These are phyloP conservation scores for Calliopum simillimum DNA, from an alignment of 2,888 invertebrate species.

Conservation along the genomic window DNA sequence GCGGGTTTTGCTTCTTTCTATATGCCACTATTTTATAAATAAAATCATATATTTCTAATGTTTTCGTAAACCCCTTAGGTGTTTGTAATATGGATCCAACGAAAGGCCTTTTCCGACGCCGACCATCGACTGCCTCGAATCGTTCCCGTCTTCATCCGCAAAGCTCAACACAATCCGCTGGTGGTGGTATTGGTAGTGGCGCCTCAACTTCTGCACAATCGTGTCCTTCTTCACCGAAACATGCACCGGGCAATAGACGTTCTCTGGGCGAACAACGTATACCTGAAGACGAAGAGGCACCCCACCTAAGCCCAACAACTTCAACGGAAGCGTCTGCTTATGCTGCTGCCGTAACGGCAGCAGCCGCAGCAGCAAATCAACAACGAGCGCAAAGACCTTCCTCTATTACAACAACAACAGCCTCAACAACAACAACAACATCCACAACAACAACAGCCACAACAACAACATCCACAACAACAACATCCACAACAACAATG, in stretches of 20 bases:
- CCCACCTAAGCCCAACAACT: conserved; percentile 48
- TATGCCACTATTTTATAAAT: too few relatives aligned
- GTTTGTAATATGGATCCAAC: conserved; percentile 66
- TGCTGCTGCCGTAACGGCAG: conserved; percentile 56
- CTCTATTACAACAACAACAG: conserved; percentile 40
- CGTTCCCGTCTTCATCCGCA: conserved; percentile 62
- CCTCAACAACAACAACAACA: conserved; percentile 30
- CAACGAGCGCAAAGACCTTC: conserved; percentile 38
- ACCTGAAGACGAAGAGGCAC: conserved; percentile 63
- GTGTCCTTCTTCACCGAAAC: conserved; percentile 67
- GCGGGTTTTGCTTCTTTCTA: too few relatives aligned
- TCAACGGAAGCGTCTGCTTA: conserved; percentile 61
- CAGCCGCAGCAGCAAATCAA: conserved; percentile 12
- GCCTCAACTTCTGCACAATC: conserved; percentile 58
- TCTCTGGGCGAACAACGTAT: conserved; percentile 61
- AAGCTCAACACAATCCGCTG: conserved; percentile 45
- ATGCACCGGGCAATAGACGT: conserved; percentile 60
- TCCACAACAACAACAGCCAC: conserved; percentile 36
- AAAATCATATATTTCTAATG: too few relatives aligned
- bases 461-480: conserved; percentile 43
- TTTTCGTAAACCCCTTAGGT: conserved; percentile 50
- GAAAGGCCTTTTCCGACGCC: conserved; percentile 66
- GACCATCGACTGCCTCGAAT: conserved; percentile 63
- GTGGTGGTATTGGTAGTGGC: conserved; percentile 34
- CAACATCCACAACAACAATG: conserved; percentile 39